phyloP scores from a whole-genome alignment of 92 coral and sea anemone species.

The Epizoanthus illoricatus region DNA sequence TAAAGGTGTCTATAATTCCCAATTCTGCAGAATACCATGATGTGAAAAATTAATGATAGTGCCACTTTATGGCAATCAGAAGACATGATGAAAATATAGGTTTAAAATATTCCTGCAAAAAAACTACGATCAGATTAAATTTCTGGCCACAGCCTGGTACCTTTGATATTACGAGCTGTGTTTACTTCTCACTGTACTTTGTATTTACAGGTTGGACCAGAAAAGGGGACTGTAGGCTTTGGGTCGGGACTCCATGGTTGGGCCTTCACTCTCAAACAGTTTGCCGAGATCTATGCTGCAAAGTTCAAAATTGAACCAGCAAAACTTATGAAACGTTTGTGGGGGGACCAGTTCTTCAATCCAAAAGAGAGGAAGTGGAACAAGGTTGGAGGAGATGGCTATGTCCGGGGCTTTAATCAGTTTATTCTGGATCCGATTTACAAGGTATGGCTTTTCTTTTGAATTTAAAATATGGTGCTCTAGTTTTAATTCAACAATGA shows the following conservation, averaged over 20 bases:
- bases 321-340: conserved; percentile 85
- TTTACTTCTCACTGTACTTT: background rate
- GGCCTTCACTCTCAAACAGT: conserved; percentile 96
- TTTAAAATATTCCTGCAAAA: too few relatives aligned
- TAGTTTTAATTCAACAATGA: too few relatives aligned
- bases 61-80: too few relatives aligned
- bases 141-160: too few relatives aligned
- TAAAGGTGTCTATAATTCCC: too few relatives aligned
- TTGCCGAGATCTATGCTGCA: conserved; percentile 77
- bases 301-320: conserved; percentile 86
- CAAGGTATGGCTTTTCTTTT: conserved; percentile 58
- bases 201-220: conserved; percentile 71
- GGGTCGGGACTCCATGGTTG: conserved; percentile 99
- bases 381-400: conserved; percentile 60
- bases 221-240: conserved; percentile 92
- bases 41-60: too few relatives aligned
- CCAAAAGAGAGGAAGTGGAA: conserved; percentile 80
- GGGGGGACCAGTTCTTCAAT: conserved; percentile 88
- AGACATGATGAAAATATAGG: too few relatives aligned
- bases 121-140: too few relatives aligned
- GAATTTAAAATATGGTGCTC: too few relatives aligned
- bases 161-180: too few relatives aligned
- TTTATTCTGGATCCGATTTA: conserved; percentile 91
- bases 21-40: too few relatives aligned
- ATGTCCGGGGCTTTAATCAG: conserved; percentile 83